Conservation (phyloP, 2,888 invertebrate genomes). For the Elegia similella region DNA sequence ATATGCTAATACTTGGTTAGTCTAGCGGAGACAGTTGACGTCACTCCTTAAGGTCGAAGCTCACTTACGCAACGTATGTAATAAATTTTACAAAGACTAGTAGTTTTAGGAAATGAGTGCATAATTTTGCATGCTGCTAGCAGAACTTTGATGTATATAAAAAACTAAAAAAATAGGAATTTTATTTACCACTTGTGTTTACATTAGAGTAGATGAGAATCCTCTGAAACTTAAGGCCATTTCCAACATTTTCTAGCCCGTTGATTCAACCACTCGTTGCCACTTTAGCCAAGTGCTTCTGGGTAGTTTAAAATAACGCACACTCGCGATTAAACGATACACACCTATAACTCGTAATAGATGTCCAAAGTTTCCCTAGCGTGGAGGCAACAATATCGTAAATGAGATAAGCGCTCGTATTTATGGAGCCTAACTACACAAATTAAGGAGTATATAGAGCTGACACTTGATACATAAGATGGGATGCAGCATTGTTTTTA, state of each 20-base stretch:
- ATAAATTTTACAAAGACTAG: too few relatives aligned
- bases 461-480: too few relatives aligned
- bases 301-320: conserved; percentile 9
- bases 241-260: too few relatives aligned
- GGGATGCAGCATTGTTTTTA: too few relatives aligned
- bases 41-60: not conserved
- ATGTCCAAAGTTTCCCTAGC: conserved; percentile 37
- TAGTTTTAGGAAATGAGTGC: too few relatives aligned
- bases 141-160: too few relatives aligned
- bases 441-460: not conserved
- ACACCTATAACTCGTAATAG: conserved; percentile 17
- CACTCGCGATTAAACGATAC: conserved; percentile 11
- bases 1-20: conserved; percentile 14
- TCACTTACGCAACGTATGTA: not conserved
- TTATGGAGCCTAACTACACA: conserved; percentile 46
- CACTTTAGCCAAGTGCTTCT: conserved; percentile 4
- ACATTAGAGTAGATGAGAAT: too few relatives aligned
- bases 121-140: too few relatives aligned
- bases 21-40: not conserved
- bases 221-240: too few relatives aligned
- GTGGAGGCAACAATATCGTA: conserved; percentile 52
- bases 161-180: too few relatives aligned
- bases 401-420: conserved; percentile 65
- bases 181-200: too few relatives aligned
- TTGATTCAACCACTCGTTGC: not conserved